Evolutionary conservation across 2,888 invertebrate genomes (phyloP), one percentile per base, ranked within the genome.

Genomic region (Furcula furcula): DNA sequence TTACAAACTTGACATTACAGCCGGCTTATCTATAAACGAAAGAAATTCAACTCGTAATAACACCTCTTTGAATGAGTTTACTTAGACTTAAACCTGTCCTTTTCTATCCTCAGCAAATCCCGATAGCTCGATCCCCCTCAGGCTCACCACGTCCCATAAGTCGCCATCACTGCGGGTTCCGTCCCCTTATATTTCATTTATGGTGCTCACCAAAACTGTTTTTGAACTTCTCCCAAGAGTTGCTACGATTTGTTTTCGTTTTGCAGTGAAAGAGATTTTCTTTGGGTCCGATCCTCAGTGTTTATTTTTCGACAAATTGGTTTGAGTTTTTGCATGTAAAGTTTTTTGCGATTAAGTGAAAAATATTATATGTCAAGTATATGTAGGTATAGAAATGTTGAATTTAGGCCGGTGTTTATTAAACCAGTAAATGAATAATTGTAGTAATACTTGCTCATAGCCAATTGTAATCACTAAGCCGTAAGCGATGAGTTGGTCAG

Each of bases 131-230:
- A 26, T 49, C 48, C 27, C 42, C 26, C 20, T 49, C 38, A 20
- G 10, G 31, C 36, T 27, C 31, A 23, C 21, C 38, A 33, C 37
- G 37, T 43, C 37, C 28, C 31, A 36, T 40, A 47, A 43, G 47
- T 42, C 33, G 39, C 40, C 46, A 45, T 41, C 32, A 39, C 47
- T 5, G 40, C 41, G 46, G 46, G 34, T 44, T 53, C 33, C 36
- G 45, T 46, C 41, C 43, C 48, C 50, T 54, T 54, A 54, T 55
- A 56, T 57, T 46, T 55, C 54, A 53, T 56, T 56, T 53, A 60
- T 55, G 54, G 54, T 48, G 34, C 36, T 28, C 45, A 46, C 51
- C 37, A 47, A 53, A 59, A 64, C 52, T 52, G 55, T 58, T 54
- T 56, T 50, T 43, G 51, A 56, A 59, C 47, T 46, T 54, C 40